A percentile compares a stretch with the other conserved stretches of the same genome.
These are phyloP conservation scores for Neuroterus valhalla DNA, from an alignment of 1,140 invertebrate species.

Conservation along the genomic window DNA sequence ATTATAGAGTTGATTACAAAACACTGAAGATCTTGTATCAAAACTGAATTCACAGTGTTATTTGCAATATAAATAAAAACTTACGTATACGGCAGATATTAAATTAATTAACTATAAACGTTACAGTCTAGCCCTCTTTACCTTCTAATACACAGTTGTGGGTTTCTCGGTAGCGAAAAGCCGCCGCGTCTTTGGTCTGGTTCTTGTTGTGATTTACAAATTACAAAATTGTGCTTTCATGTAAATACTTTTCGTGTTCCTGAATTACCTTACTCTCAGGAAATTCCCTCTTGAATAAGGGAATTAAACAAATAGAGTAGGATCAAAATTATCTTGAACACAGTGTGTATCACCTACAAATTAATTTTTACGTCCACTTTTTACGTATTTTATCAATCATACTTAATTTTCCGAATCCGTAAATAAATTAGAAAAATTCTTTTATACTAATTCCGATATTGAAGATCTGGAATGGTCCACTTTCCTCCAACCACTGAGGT, in stretches of 20 bases:
- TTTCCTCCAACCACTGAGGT: background rate
- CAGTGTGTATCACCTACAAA: background rate
- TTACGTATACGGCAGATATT: constrained; percentile 60
- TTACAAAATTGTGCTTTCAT: background rate
- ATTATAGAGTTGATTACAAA: constrained; percentile 59
- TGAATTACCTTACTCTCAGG: too few species aligned
- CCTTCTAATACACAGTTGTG: constrained; percentile 44
- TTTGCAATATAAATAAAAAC: constrained; percentile 63
- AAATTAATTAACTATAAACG: constrained; percentile 59
- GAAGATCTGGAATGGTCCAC: constrained; percentile 23
- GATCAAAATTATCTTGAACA: too few species aligned
- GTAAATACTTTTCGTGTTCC: too few species aligned
- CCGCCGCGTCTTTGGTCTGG: constrained; percentile 69
- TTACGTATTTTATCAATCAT: background rate
- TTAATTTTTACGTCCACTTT: background rate
- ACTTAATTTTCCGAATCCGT: background rate
- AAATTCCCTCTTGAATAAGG: too few species aligned
- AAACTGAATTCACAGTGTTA: constrained; percentile 53
- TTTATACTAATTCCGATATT: constrained; percentile 9
- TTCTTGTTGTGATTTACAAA: constrained; percentile 34
- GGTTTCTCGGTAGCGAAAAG: constrained; percentile 57
- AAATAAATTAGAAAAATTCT: background rate
- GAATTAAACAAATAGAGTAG: too few species aligned
- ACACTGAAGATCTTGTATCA: constrained; percentile 52
- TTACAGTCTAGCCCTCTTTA: constrained; percentile 55